These are phyloP conservation scores for Crossaster papposus DNA, from an alignment of 53 echinoderm and acorn worm species.

Conservation along the genomic window DNA sequence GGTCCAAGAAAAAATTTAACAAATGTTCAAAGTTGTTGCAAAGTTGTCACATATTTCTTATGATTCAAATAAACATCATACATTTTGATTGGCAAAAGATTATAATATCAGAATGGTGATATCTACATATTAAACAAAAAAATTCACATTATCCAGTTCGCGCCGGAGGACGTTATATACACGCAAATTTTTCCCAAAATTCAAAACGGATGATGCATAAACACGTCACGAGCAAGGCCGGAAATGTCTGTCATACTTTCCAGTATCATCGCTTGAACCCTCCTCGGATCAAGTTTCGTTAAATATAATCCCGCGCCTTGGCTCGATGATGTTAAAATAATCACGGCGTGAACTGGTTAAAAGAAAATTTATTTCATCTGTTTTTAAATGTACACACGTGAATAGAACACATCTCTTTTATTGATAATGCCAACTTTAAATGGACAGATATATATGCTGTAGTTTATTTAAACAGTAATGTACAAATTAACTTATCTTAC, in stretches of 20 bases:
- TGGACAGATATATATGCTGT: constrained; percentile 7
- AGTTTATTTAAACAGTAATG: neutral
- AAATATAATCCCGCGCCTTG: too few species aligned
- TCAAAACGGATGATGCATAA: too few species aligned
- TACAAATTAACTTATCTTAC: neutral
- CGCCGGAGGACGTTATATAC: too few species aligned
- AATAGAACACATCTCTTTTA: neutral
- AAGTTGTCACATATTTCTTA: neutral
- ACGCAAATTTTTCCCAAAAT: too few species aligned
- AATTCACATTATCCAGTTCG: neutral
- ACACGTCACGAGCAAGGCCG: too few species aligned
- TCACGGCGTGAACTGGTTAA: too few species aligned
- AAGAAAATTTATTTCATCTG: neutral
- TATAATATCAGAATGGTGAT: neutral
- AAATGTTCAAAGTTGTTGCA: neutral
- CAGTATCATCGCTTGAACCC: too few species aligned
- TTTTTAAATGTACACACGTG: constrained; percentile 1
- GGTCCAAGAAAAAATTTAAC: too few species aligned
- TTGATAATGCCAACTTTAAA: neutral
- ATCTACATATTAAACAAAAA: neutral
- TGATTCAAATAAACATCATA: neutral
- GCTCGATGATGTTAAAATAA: too few species aligned
- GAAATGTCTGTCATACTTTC: too few species aligned
- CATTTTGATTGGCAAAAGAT: neutral
- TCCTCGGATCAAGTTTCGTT: too few species aligned